Evolutionary conservation across 2,113 vertebrate species (phyloP).

Genomic region (Erythrolamprus reginae): DNA sequence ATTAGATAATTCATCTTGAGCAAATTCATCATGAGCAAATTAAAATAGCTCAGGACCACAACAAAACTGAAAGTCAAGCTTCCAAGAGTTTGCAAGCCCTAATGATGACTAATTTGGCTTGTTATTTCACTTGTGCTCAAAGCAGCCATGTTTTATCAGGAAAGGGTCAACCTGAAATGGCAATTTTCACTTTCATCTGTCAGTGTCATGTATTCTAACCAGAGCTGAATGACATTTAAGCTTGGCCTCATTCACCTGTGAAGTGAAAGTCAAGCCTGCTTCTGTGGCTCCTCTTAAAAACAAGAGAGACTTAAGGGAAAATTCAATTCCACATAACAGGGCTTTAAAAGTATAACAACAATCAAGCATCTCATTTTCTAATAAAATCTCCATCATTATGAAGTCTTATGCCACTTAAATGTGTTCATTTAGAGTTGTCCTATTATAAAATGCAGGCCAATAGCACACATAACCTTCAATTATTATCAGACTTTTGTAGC

Average conservation of each 20-base stretch:
- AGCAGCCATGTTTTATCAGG: slow-evolving; percentile 32
- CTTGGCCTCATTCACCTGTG: not conserved
- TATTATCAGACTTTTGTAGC: too few relatives aligned
- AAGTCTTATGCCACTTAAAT: slow-evolving; percentile 1
- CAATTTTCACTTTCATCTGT: slow-evolving; percentile 54
- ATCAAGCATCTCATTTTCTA: slow-evolving; percentile 6
- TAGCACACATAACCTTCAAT: not conserved
- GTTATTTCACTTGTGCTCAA: slow-evolving; percentile 35
- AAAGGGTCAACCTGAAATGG: slow-evolving; percentile 38
- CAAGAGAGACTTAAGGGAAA: not conserved
- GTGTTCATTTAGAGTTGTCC: slow-evolving; percentile 6
- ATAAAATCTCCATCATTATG: not conserved
- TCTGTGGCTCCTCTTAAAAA: slow-evolving; percentile 2
- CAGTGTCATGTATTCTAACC: slow-evolving; percentile 43
- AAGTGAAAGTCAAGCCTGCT: slow-evolving; percentile 10
- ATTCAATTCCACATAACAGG: not conserved
- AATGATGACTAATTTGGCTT: slow-evolving; percentile 50
- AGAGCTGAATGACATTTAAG: slow-evolving; percentile 38
- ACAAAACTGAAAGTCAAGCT: slow-evolving; percentile 25
- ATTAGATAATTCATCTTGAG: rapidly evolving
- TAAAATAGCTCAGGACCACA: not conserved
- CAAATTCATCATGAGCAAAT: too few relatives aligned
- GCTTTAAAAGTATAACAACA: not conserved
- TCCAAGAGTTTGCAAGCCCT: slow-evolving; percentile 22
- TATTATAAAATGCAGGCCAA: not conserved